A percentile compares a stretch with the other conserved stretches of the same genome.
Conservation (phyloP, 2,113 vertebrate genomes). For the Calidris pugnax region DNA sequence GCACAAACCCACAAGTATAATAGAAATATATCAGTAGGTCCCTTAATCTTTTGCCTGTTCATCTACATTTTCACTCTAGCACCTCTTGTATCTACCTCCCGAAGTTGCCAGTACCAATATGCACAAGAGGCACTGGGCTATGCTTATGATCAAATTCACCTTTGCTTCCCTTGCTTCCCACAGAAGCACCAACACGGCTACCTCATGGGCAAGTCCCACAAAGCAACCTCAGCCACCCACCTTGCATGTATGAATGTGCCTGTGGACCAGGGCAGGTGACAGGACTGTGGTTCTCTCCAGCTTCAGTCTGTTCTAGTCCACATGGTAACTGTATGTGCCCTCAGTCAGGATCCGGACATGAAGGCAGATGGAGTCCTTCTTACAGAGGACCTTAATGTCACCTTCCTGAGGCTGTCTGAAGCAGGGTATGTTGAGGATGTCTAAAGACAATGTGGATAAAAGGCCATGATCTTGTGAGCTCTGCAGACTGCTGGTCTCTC, state of each 20-base stretch:
- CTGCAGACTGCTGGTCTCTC: neutral
- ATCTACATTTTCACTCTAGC: neutral
- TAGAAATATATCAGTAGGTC: neutral
- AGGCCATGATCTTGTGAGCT: neutral
- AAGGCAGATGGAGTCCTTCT: neutral
- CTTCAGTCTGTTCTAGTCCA: neutral
- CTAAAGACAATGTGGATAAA: neutral
- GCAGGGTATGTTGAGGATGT: neutral
- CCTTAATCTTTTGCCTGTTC: neutral
- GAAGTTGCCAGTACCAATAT: neutral
- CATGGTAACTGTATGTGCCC: no score
- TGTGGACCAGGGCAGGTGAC: neutral
- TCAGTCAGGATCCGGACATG: neutral
- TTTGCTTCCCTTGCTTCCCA: neutral
- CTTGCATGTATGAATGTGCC: neutral
- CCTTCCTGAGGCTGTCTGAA: neutral
- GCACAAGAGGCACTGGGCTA: neutral
- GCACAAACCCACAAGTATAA: neutral
- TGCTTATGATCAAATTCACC: neutral
- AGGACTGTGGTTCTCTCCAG: neutral
- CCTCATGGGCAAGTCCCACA: neutral
- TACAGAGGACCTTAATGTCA: neutral
- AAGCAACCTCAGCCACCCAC: neutral
- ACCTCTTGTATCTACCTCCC: neutral
- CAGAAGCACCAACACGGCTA: rapidly evolving